Percentiles rank a stretch among this genome's conserved stretches.
These are phyloP conservation scores for Zoanthus sansibaricus DNA, from an alignment of 92 coral and sea anemone genomes.

Conservation along the genomic window DNA sequence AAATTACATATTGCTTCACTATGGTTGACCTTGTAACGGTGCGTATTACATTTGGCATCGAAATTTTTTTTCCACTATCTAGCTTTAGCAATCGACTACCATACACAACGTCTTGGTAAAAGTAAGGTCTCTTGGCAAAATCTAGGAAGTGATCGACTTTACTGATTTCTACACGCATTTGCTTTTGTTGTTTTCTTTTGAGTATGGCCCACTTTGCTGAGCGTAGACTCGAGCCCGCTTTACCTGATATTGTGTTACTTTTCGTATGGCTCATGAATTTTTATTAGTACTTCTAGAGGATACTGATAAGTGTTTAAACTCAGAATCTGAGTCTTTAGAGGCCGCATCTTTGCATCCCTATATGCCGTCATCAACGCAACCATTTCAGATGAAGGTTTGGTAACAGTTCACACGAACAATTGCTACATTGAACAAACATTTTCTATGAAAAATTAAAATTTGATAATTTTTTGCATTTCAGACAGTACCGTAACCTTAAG, in stretches of 20 bases:
- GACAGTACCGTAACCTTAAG: no score
- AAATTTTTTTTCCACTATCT: constrained; percentile 59
- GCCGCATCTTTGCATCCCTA: constrained; percentile 44
- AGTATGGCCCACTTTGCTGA: constrained; percentile 40
- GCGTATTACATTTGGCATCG: constrained; percentile 63
- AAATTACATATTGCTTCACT: constrained; percentile 9
- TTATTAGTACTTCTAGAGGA: constrained; percentile 44
- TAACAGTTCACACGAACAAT: constrained; percentile 18
- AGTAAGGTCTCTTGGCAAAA: constrained; percentile 63
- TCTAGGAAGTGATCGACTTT: constrained; percentile 61
- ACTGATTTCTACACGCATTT: constrained; percentile 43
- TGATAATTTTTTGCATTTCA: no score
- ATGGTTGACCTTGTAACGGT: constrained; percentile 22
- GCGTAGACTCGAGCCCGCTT: constrained; percentile 62
- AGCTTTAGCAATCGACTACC: constrained; percentile 57
- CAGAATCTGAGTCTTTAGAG: constrained; percentile 61
- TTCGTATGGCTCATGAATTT: constrained; percentile 64
- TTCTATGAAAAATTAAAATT: no score
- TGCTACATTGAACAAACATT: constrained; percentile 21
- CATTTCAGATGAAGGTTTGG: constrained; percentile 32
- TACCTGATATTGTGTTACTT: constrained; percentile 47
- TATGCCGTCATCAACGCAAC: constrained; percentile 61
- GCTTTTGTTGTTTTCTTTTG: constrained; percentile 33
- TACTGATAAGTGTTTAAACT: constrained; percentile 58
- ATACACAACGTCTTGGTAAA: constrained; percentile 61